Evolutionary conservation across 2,888 invertebrate species (phyloP), one percentile per base, ranked within the genome.

Genomic region (Celastrina argiolus): DNA sequence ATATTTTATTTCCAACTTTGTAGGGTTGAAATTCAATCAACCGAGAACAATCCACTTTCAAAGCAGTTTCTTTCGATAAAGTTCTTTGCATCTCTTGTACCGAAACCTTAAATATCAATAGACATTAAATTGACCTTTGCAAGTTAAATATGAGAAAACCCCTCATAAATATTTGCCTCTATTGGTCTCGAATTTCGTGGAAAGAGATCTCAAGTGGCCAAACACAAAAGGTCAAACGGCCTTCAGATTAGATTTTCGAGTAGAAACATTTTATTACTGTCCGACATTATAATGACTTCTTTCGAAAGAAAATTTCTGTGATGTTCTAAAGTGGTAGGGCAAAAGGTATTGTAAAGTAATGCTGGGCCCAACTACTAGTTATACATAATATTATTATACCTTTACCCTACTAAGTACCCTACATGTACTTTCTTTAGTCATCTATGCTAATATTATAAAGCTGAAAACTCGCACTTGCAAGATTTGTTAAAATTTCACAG

Each of bases 21-120:
- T 59, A 59, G 31, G 16, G 59, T 59, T 59, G n/a, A 34, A 16
- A 59, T 59, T 59, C 12, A 59, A 59, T 59, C 59, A 34, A 59
- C 59, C 59, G 59, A n/a, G 10, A 59, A 59, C 31, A 36, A 31
- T 31, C 31, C 34, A 31, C 58, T 31, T 51, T 51, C 28, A 16
- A 59, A 59, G 34, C 10, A 34, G 59, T 31, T 59, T 59, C 59
- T 59, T 34, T 59, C 51, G 59, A 18, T 34, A 59, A 59, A 59
- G 34, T 34, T 34, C 31, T 34, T 31, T 34, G 34, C 59, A 34
- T 59, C 34, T 59, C 59, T 59, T 59, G 34, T 59, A 59, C 4
- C 31, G 58, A 34, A 51, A 51, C 51, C 59, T 59, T 59, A 59
- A 59, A 59, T 59, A 59, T 59, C 59, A 59, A 59, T 59, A 59